Base-by-base conservation (phyloP, 2,113 vertebrate species). In the Vireo altiloquus region DNA sequence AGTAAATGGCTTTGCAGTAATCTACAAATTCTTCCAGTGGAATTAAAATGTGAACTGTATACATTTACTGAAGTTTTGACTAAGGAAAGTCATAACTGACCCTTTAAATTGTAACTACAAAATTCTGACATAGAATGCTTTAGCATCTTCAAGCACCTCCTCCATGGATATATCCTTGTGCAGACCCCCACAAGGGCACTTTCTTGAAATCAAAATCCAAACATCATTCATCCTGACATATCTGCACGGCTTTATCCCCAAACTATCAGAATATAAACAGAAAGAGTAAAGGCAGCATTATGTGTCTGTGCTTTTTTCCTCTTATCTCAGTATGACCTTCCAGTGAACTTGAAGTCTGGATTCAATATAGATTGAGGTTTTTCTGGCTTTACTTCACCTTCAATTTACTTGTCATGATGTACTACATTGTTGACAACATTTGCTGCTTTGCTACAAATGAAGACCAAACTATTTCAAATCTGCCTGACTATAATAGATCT, bases 131-230 rank as follows among this genome's bases (percentile, higher is more conserved):
- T 7, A 23, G 23, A 75, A 80, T 64, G 11, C 18, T 94, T 92
- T 86, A 91, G 79, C 42, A 33, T 79, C 56, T 65, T 86, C 65
- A 94, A 61, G 33, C 37, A 28, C 69, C 70, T 80, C 35, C 40
- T 61, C 54, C 31, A 59, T 78, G 81, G 60, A 60, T 86, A 60
- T 70, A 33, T 44, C 74, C 24, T 85, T 94, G 15, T 87, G 52
- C 5, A 5, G 49, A 68, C 17, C 71, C 27, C 40, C 35, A 89
- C 72, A 77, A 91, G 83, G 78, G 44, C 50, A 85, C 31, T 95
- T 95, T 76, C 74, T 82, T 76, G 79, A 96, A 96, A 96, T 96
- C 80, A 94, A 88, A 94, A 89, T 72, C 44, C 37, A 89, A 85
- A 82, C 95, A 68, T 52, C 72, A 82, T 87, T 76, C 49, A 81